Conservation (phyloP, 2,888 invertebrate genomes). For the Drosophila testacea region DNA sequence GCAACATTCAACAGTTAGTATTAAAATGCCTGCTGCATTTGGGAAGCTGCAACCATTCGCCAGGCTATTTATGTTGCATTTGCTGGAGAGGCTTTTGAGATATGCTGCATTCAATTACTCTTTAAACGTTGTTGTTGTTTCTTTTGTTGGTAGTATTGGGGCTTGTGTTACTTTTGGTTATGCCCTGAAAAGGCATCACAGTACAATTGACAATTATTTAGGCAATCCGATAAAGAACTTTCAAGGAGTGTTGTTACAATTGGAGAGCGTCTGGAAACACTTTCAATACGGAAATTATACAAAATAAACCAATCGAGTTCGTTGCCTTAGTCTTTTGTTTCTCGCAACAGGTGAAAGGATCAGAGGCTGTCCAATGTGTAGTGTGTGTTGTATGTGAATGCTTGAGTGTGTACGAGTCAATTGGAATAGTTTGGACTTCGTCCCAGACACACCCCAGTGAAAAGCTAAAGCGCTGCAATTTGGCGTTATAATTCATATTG, state of each 20-base stretch:
- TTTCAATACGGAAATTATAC: constrained; percentile 65
- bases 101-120: constrained; percentile 70
- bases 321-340: constrained; percentile 78
- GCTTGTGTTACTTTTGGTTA: constrained; percentile 20
- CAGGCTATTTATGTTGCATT: constrained; percentile 47
- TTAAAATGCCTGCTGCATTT: constrained; percentile 66
- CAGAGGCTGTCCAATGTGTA: constrained; percentile 4
- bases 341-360: constrained; percentile 72
- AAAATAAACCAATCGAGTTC: constrained; percentile 56
- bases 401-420: constrained; percentile 4
- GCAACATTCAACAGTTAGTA: constrained; percentile 26
- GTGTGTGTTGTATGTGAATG: neutral
- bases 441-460: constrained; percentile 60
- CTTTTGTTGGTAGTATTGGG: constrained; percentile 2
- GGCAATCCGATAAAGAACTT: constrained; percentile 63
- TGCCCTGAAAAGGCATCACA: constrained; percentile 56
- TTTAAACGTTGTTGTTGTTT: constrained; percentile 17
- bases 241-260: constrained; percentile 50
- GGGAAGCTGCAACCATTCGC: constrained; percentile 69
- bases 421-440: constrained; percentile 41
- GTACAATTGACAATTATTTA: constrained; percentile 53
- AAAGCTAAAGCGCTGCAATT: constrained; percentile 53
- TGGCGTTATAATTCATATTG: constrained; percentile 67
- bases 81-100: constrained; percentile 56
- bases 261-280: constrained; percentile 33